These are phyloP conservation scores for Chrysaora quinquecirrha DNA, from an alignment of 30 jellyfish, hydroid and myxozoan species.

Conservation along the genomic window DNA sequence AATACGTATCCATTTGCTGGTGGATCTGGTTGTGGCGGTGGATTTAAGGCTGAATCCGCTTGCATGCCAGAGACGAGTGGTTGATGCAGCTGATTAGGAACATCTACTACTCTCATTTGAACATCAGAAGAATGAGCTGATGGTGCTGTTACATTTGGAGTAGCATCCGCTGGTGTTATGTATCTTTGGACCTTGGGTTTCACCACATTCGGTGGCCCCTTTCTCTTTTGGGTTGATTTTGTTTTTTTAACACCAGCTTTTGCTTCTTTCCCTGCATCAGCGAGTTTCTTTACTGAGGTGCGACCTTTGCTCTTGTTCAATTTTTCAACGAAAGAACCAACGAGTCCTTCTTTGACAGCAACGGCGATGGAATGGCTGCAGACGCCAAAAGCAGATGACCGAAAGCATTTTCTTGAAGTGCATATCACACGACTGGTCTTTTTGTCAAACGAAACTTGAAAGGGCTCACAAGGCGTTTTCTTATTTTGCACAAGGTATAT, in stretches of 20 bases:
- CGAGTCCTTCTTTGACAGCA: background rate
- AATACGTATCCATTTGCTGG: background rate
- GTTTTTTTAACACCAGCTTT: slow-evolving; percentile 28
- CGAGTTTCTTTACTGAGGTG: slow-evolving; percentile 1
- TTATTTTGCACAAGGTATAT: background rate
- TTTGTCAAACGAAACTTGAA: background rate
- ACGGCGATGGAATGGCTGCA: slow-evolving; percentile 17
- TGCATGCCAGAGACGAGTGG: background rate
- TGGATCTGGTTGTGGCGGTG: background rate
- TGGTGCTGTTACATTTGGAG: slow-evolving; percentile 8
- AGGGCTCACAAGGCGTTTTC: background rate
- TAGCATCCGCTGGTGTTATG: background rate
- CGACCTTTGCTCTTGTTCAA: background rate
- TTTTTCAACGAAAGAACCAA: background rate
- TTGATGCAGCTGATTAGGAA: background rate
- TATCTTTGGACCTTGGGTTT: background rate
- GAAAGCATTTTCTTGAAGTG: slow-evolving; percentile 3
- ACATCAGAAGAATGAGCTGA: slow-evolving; percentile 8
- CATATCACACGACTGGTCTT: background rate
- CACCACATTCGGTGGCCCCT: slow-evolving; percentile 21
- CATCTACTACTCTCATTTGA: background rate
- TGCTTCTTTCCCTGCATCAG: slow-evolving; percentile 26
- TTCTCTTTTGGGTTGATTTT: slow-evolving; percentile 34
- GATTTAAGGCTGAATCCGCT: background rate
- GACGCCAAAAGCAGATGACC: background rate